Conservation (phyloP, 2,113 vertebrate species). For the Microcebus lehilahytsara region DNA sequence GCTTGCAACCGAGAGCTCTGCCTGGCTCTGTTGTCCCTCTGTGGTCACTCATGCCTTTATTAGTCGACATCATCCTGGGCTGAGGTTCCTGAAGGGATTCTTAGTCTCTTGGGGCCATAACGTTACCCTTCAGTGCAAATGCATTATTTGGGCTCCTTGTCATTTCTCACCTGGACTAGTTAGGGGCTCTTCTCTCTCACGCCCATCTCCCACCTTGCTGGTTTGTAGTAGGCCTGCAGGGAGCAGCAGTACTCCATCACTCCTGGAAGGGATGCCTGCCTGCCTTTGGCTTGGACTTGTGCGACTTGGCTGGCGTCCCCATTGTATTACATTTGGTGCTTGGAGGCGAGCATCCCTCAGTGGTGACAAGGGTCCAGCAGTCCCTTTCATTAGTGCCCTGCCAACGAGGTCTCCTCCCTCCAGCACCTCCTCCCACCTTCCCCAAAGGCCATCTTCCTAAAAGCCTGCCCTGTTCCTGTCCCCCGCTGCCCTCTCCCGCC, state of each 20-base stretch:
- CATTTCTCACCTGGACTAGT: neutral
- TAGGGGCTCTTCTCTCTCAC: neutral
- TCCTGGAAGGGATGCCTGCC: neutral
- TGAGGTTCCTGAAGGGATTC: neutral
- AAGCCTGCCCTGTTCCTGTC: neutral
- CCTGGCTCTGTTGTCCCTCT: neutral
- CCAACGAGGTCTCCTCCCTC: neutral
- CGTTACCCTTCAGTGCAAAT: accelerated
- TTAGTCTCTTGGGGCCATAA: neutral
- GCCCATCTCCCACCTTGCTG: neutral
- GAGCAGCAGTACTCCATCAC: neutral
- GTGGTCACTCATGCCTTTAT: neutral
- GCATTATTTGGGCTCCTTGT: accelerated
- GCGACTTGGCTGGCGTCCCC: neutral
- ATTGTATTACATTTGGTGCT: neutral
- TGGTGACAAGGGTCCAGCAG: neutral
- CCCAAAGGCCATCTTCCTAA: accelerated
- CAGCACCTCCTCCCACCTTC: neutral
- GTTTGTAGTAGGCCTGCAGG: neutral
- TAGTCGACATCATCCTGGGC: neutral
- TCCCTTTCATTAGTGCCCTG: neutral
- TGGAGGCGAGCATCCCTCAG: neutral
- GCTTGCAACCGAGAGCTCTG: neutral
- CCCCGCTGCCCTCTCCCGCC: too few relatives aligned
- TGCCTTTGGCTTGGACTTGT: neutral